Conservation (phyloP, 1,140 invertebrate species). For the Drosophila mojavensis region DNA sequence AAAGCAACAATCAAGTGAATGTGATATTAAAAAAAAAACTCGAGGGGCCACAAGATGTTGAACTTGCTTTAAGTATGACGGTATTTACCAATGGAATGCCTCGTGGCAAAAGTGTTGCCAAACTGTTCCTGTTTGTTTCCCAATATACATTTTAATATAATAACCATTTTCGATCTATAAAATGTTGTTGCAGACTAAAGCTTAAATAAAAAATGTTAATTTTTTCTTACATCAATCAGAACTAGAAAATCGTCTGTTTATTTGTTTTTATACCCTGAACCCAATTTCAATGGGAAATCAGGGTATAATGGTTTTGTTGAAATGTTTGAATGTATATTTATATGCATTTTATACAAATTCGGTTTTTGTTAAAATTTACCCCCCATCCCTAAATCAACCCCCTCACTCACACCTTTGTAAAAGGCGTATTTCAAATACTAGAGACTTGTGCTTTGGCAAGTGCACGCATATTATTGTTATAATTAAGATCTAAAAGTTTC, state of each 20-base stretch:
- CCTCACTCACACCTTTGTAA: no score
- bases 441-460: no score
- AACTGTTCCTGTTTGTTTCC: constrained; percentile 93
- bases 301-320: no score
- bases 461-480: no score
- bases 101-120: constrained; percentile 92
- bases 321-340: no score
- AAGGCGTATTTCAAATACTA: no score
- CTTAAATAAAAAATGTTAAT: background rate
- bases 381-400: no score
- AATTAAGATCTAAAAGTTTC: no score
- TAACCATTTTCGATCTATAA: constrained; percentile 2
- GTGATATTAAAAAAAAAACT: constrained; percentile 89
- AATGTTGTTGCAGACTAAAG: background rate
- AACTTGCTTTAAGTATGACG: constrained; percentile 94
- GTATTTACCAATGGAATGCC: constrained; percentile 89
- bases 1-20: constrained; percentile 86
- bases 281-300: no score
- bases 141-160: constrained; percentile 90
- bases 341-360: no score
- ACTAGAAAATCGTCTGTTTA: background rate
- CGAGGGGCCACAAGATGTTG: constrained; percentile 94
- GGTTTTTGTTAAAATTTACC: no score
- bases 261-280: no score
- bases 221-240: background rate